These are phyloP conservation scores for Lissocephala sabroskyi DNA, from an alignment of 2,888 invertebrate species.

Conservation along the genomic window DNA sequence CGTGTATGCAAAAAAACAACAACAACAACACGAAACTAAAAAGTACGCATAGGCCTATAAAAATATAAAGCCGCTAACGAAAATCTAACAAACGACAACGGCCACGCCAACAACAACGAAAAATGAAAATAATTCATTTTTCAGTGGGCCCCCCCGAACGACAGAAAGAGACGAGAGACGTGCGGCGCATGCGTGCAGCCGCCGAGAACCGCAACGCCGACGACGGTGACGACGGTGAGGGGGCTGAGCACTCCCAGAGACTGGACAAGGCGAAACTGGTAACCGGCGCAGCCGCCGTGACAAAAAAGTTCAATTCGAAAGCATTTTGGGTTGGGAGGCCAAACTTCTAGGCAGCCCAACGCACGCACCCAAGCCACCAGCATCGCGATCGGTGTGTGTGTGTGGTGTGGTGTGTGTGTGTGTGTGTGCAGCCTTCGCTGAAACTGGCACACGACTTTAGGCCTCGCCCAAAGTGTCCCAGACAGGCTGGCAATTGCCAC, in stretches of 20 bases:
- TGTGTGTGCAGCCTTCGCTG: slow-evolving; percentile 7
- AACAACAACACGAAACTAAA: slow-evolving; percentile 32
- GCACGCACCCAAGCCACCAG: background rate
- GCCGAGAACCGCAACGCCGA: no score
- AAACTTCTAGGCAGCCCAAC: slow-evolving; percentile 6
- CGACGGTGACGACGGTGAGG: no score
- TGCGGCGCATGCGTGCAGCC: no score
- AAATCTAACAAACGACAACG: slow-evolving; percentile 19
- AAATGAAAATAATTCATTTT: slow-evolving; percentile 59
- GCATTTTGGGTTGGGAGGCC: slow-evolving; percentile 31
- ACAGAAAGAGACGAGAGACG: no score
- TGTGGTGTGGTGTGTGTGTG: slow-evolving; percentile 9
- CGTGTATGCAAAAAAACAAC: slow-evolving; percentile 13
- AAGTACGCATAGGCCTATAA: slow-evolving; percentile 42
- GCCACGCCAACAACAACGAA: slow-evolving; percentile 28
- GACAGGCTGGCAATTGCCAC: slow-evolving; percentile 7
- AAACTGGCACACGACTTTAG: slow-evolving; percentile 22
- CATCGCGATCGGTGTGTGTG: slow-evolving; percentile 16
- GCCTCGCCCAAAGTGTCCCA: slow-evolving; percentile 4
- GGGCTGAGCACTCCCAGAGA: no score
- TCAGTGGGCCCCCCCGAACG: no score
- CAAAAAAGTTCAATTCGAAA: slow-evolving; percentile 65
- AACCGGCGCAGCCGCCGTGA: slow-evolving; percentile 34
- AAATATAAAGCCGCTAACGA: slow-evolving; percentile 4
- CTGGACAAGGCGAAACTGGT: no score